Conservation (phyloP, 2,888 invertebrate species). For the Hypomecis atomaria region DNA sequence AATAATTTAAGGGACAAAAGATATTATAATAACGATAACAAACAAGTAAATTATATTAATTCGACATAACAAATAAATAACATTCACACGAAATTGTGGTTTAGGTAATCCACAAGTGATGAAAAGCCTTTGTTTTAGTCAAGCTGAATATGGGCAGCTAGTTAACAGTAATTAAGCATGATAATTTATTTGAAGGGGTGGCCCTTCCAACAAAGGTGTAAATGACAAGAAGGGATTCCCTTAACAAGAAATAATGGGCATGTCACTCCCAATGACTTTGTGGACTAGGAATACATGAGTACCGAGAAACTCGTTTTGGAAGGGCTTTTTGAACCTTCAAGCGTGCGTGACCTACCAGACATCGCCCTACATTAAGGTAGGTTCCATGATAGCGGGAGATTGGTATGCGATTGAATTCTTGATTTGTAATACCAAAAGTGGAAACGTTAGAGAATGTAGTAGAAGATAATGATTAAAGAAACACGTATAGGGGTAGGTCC, state of each 20-base stretch:
- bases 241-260: constrained; percentile 82
- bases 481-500: no score
- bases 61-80: constrained; percentile 15
- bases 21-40: constrained; percentile 60
- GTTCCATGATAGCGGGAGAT: constrained; percentile 14
- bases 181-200: constrained; percentile 49
- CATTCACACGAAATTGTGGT: not conserved
- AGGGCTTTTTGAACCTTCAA: constrained; percentile 49
- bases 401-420: not conserved
- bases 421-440: not conserved
- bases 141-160: constrained; percentile 40
- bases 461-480: no score
- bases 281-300: constrained; percentile 73
- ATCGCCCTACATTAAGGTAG: constrained; percentile 39
- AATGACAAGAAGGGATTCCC: constrained; percentile 73
- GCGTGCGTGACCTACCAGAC: constrained; percentile 36
- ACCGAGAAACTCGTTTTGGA: constrained; percentile 45
- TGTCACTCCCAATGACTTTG: constrained; percentile 86
- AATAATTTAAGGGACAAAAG: constrained; percentile 83
- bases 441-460: not conserved
- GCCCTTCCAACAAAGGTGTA: constrained; percentile 65
- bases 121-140: constrained; percentile 11
- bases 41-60: constrained; percentile 49
- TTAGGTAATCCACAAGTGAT: not conserved
- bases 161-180: constrained; percentile 69